Evolutionary conservation across 1,140 invertebrate species (phyloP).

Genomic region (Pantala flavescens): DNA sequence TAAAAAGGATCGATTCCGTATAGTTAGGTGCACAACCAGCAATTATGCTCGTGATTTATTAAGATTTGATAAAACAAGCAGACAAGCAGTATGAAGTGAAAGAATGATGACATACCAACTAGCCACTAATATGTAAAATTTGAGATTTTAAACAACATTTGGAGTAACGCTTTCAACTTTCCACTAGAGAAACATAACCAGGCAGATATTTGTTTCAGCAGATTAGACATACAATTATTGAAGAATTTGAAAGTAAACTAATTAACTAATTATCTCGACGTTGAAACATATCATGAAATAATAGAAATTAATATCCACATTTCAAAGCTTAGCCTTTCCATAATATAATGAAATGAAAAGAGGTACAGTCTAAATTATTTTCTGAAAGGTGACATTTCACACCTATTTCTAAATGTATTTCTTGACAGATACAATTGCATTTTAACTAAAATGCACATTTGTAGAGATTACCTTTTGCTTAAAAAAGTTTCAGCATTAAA

Average conservation of each 20-base stretch:
- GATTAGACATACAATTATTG: background rate
- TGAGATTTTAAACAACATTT: slow-evolving; percentile 1
- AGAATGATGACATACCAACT: slow-evolving; percentile 9
- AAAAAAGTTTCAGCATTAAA: slow-evolving; percentile 10
- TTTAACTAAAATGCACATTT: slow-evolving; percentile 8
- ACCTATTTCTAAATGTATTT: background rate
- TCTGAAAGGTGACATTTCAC: slow-evolving; percentile 4
- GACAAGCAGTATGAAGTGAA: background rate
- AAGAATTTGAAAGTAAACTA: background rate
- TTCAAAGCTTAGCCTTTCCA: background rate
- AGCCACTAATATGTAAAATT: slow-evolving; percentile 5
- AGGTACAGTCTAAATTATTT: background rate
- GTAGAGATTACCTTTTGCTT: slow-evolving; percentile 2
- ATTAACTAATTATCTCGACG: background rate
- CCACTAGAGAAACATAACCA: background rate
- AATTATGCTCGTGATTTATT: background rate
- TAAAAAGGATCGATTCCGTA: background rate
- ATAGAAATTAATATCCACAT: background rate
- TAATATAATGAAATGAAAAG: background rate
- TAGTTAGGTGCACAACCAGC: background rate
- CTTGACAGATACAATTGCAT: slow-evolving; percentile 5
- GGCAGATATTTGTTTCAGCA: background rate
- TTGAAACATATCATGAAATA: background rate
- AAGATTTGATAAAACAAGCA: background rate
- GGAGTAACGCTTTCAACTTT: background rate